These are phyloP conservation scores for Sebastolobus alascanus DNA, from an alignment of 2,797 vertebrate genomes.

Conservation along the genomic window DNA sequence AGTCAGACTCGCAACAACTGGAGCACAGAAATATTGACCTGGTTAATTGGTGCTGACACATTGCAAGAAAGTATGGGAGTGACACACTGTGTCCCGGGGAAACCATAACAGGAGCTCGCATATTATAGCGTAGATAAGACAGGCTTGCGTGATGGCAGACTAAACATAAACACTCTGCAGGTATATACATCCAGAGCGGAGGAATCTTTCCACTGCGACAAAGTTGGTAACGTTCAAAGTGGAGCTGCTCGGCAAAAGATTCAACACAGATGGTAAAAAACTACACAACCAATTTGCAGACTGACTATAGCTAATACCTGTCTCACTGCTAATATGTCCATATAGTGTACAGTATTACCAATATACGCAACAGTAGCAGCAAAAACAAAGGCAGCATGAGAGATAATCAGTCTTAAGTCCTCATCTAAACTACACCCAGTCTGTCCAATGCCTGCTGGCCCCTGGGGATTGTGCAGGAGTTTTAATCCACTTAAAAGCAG, in stretches of 20 bases:
- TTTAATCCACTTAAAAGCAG: slow-evolving; percentile 87
- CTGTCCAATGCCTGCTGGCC: slow-evolving; percentile 81
- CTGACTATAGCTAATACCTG: slow-evolving; percentile 35
- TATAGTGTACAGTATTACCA: slow-evolving; percentile 41
- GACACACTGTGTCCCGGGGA: slow-evolving; percentile 43
- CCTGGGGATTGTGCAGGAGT: slow-evolving; percentile 82
- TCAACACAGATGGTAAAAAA: slow-evolving; percentile 48
- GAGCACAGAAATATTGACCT: slow-evolving; percentile 72
- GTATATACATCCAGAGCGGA: slow-evolving; percentile 66
- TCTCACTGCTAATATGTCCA: slow-evolving; percentile 20
- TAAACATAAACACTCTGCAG: slow-evolving; percentile 74
- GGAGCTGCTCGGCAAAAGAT: slow-evolving; percentile 43
- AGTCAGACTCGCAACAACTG: slow-evolving; percentile 56
- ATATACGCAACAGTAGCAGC: slow-evolving; percentile 66
- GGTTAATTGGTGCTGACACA: slow-evolving; percentile 74
- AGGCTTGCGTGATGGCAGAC: slow-evolving; percentile 64
- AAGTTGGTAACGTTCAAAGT: slow-evolving; percentile 60
- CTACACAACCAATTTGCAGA: slow-evolving; percentile 20
- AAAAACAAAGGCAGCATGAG: slow-evolving; percentile 80
- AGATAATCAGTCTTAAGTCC: slow-evolving; percentile 85
- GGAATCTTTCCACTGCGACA: slow-evolving; percentile 62
- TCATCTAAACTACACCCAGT: slow-evolving; percentile 84
- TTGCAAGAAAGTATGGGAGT: slow-evolving; percentile 60
- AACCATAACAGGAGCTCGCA: slow-evolving; percentile 54
- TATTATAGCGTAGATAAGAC: slow-evolving; percentile 64